phyloP scores from a whole-genome alignment of 2,797 vertebrate species.

The Threskiornis aethiopicus region DNA sequence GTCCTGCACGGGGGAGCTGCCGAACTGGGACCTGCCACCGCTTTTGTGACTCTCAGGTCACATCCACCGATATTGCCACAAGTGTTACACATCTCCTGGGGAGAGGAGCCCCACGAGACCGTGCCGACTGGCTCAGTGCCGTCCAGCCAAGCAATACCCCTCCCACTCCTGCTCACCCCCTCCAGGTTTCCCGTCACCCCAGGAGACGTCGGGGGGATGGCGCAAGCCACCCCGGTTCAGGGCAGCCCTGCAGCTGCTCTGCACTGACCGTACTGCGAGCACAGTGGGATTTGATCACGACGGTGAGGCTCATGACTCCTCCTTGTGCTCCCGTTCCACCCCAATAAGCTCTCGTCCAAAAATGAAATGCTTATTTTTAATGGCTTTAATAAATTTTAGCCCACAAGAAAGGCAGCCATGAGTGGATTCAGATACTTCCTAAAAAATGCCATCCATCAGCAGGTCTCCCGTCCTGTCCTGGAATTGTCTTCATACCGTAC shows the following conservation, averaged over 20 bases:
- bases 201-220: neutral
- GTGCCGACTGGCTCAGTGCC: accelerated
- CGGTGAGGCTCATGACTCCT: neutral
- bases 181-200: neutral
- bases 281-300: neutral
- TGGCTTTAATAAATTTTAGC: neutral
- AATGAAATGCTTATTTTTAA: neutral
- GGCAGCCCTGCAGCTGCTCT: neutral
- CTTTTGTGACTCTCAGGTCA: neutral
- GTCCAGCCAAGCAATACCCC: neutral
- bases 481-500: neutral
- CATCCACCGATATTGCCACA: neutral
- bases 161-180: neutral
- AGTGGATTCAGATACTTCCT: neutral
- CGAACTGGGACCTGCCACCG: neutral
- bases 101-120: neutral
- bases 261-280: neutral
- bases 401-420: neutral
- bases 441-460: neutral
- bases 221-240: neutral
- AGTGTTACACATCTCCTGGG: neutral
- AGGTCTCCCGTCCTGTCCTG: neutral
- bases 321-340: neutral
- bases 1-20: neutral
- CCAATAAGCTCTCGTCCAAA: neutral